Evolutionary conservation across 2,113 vertebrate species (phyloP).

Genomic region (Diadophis punctatus): DNA sequence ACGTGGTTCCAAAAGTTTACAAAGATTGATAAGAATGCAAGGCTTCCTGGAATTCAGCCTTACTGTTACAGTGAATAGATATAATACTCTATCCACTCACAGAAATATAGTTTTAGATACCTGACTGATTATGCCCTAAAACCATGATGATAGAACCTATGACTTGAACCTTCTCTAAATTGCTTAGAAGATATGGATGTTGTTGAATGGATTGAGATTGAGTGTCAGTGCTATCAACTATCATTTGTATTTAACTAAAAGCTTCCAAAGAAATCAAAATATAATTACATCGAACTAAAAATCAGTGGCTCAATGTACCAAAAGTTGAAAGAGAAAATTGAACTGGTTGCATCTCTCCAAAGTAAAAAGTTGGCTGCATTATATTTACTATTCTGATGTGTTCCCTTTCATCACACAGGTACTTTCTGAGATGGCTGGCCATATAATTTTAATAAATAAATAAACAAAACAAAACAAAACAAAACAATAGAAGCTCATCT

Average conservation of each 20-base stretch:
- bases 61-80: background rate
- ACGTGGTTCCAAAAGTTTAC: background rate
- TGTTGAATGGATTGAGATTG: background rate
- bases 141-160: background rate
- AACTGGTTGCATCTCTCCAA: background rate
- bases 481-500: background rate
- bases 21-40: background rate
- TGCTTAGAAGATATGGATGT: background rate
- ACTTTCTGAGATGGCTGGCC: background rate
- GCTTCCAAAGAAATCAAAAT: background rate
- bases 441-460: background rate
- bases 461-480: background rate
- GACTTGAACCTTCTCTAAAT: background rate
- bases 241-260: background rate
- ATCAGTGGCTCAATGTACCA: background rate
- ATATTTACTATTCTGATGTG: background rate
- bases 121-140: background rate
- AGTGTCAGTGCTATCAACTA: background rate
- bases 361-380: background rate
- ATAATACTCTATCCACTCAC: background rate
- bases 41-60: background rate
- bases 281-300: background rate
- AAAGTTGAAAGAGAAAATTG: background rate
- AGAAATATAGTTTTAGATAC: background rate
- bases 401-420: background rate